Percentiles rank a stretch among this genome's conserved stretches.
phyloP scores from a whole-genome alignment of 2,113 vertebrate species.

The Thamnophis sirtalis region DNA sequence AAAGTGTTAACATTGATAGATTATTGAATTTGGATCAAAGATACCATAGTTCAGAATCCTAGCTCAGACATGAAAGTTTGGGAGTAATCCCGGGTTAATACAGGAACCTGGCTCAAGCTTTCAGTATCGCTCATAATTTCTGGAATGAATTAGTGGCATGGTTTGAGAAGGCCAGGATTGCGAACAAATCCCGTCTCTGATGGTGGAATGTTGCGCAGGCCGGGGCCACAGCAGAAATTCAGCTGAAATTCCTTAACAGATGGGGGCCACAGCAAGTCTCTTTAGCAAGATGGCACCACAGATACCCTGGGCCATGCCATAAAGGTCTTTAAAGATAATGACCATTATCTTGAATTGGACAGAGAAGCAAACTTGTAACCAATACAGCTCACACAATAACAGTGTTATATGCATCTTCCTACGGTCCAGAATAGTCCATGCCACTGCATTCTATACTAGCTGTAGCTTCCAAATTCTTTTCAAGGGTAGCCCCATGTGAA shows the following conservation, averaged over 20 bases:
- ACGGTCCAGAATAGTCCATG: not conserved
- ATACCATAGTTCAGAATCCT: not conserved
- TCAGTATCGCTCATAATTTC: not conserved
- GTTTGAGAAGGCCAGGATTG: not conserved
- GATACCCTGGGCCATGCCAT: not conserved
- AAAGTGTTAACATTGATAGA: not conserved
- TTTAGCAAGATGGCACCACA: not conserved
- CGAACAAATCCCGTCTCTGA: not conserved
- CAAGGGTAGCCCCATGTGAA: not conserved
- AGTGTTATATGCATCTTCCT: not conserved
- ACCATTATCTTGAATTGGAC: not conserved
- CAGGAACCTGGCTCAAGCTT: not conserved
- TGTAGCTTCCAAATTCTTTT: not conserved
- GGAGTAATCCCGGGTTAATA: not conserved
- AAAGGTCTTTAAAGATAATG: not conserved
- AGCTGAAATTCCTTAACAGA: not conserved
- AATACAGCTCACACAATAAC: not conserved
- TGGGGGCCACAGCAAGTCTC: not conserved
- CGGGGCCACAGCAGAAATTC: not conserved
- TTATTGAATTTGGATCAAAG: not conserved
- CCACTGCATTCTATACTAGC: not conserved
- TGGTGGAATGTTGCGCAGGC: not conserved
- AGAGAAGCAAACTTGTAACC: not conserved
- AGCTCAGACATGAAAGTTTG: no score
- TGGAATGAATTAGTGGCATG: not conserved